phyloP scores from a whole-genome alignment of 1,140 invertebrate genomes.

The Drosophila quadrilineata region DNA sequence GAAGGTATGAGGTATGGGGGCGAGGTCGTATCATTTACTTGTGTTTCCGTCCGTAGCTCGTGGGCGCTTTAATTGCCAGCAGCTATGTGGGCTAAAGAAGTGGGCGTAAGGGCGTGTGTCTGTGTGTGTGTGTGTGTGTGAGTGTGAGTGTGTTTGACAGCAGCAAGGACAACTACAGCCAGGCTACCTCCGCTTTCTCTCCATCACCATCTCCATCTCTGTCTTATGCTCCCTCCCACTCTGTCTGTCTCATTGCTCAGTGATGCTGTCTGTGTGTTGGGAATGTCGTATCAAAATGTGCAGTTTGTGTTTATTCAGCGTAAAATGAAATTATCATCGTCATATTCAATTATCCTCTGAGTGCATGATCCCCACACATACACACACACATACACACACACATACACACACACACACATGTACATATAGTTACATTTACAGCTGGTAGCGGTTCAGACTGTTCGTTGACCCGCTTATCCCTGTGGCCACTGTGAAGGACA shows the following conservation, averaged over 20 bases:
- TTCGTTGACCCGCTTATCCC: constrained; percentile 43
- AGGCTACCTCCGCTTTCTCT: no score
- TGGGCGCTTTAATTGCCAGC: constrained; percentile 56
- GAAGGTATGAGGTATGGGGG: no score
- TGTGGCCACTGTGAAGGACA: constrained; percentile 38
- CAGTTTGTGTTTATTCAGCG: constrained; percentile 67
- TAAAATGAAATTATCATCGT: constrained; percentile 73
- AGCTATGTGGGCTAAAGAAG: constrained; percentile 24
- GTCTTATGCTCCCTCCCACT: no score
- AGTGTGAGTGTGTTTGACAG: background rate
- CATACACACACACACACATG: background rate
- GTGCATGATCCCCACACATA: constrained; percentile 18
- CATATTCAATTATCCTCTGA: constrained; percentile 67
- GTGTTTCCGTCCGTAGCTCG: constrained; percentile 17
- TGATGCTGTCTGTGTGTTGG: background rate
- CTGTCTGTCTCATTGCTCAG: no score
- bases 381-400: background rate
- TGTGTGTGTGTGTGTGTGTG: background rate
- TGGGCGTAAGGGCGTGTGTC: background rate
- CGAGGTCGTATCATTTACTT: constrained; percentile 30
- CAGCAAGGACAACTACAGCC: no score
- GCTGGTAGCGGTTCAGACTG: background rate
- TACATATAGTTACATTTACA: no score
- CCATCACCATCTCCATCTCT: no score
- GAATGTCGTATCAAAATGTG: constrained; percentile 47